phyloP scores from a whole-genome alignment of 2,797 vertebrate genomes.

The Philypnodon macrostomus region DNA sequence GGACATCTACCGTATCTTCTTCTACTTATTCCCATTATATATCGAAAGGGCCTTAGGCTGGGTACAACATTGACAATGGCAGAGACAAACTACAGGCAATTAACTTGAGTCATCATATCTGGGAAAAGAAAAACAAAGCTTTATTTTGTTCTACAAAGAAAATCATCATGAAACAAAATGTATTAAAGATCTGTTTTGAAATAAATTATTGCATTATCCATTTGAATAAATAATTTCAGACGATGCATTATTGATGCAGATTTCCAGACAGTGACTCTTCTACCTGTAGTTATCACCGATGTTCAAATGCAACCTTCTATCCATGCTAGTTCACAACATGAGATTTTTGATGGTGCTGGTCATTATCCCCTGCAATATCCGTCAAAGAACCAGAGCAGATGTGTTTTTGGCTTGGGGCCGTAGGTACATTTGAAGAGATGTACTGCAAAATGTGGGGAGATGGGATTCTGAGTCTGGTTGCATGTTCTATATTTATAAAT shows the following conservation, averaged over 20 bases:
- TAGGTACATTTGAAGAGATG: not conserved
- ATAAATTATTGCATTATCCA: not conserved
- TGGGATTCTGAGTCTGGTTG: not conserved
- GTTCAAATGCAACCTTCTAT: not conserved
- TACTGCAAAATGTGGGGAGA: not conserved
- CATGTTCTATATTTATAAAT: constrained; percentile 11
- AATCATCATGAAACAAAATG: not conserved
- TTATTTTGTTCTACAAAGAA: not conserved
- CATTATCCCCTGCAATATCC: not conserved
- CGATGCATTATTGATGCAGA: not conserved
- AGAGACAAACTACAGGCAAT: not conserved
- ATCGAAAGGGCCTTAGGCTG: too few species aligned
- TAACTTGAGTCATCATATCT: not conserved
- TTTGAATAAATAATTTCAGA: not conserved
- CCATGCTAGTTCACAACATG: not conserved
- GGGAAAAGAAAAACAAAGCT: not conserved
- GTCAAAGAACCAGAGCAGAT: not conserved
- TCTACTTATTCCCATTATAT: too few species aligned
- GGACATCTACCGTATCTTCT: too few species aligned
- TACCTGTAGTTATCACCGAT: not conserved
- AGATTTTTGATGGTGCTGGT: not conserved
- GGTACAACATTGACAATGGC: too few species aligned
- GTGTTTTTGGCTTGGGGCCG: not conserved
- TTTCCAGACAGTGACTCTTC: not conserved
- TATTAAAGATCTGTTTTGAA: not conserved